Base-by-base conservation (phyloP, 2,113 vertebrate species). In the Girardinichthys multiradiatus region DNA sequence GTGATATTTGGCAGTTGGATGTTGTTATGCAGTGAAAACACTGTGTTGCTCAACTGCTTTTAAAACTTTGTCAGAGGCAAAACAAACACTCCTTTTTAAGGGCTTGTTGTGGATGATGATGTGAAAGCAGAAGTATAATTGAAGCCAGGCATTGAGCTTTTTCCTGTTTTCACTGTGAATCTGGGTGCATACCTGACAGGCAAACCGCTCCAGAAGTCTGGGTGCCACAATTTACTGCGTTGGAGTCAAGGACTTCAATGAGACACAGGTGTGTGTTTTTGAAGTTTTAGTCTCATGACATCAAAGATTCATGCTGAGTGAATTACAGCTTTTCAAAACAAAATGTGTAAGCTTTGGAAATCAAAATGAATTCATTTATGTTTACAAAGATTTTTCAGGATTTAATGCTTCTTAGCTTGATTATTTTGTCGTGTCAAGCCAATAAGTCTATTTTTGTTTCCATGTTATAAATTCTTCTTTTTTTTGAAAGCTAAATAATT, bases 161-260 rank as follows among this genome's bases (percentile, higher is more conserved):
- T 86, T 85, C 68, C 65, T 86, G 76, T 89, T 89, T 88, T 85
- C 81, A 63, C 66, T 79, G 31, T 86, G 73, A 72, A 72, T 88
- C 65, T 90, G 71, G 82, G 82, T 86, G 81, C 68, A 70, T 74
- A 82, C 51, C 0, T 85, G 83, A 57, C 88, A 99, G 98, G 98
- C 98, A 1, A 98, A 99, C 79, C 95, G 97, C 66, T 99, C 98
- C 0, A 93, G 98, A 31, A 97, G 96, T 70, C 93, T 99, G 66
- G 98, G 98, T 28, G 98, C 98, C 14, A 95, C 97, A 0, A 96
- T 99, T 12, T 99, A 99, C 74, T 99, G 98, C 2, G 97, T 99
- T 2, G 98, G 98, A 0, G 98, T 99, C 83, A 99, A 99, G 76
- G 97, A 99, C 93, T 99, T 99, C 95, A 97, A 99, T 68, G 97